phyloP scores from a whole-genome alignment of 2,797 vertebrate species.

The Champsocephalus gunnari region DNA sequence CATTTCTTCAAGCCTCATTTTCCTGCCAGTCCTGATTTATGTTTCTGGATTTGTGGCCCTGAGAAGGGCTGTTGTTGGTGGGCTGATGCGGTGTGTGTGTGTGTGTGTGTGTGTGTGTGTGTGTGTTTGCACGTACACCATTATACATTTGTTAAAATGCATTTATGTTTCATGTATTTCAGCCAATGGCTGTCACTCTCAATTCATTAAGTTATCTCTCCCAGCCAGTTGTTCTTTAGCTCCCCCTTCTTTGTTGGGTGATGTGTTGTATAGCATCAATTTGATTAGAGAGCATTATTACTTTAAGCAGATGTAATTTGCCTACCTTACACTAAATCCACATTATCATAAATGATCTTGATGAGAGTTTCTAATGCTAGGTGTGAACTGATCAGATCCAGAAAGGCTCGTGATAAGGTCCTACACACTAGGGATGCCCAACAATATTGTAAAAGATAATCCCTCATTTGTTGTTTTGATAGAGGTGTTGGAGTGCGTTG shows the following conservation, averaged over 20 bases:
- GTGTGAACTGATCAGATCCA: too few species aligned
- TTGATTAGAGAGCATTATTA: constrained; percentile 21
- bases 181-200: constrained; percentile 25
- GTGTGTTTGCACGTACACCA: background rate
- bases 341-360: too few species aligned
- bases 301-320: constrained; percentile 16
- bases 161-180: constrained; percentile 22
- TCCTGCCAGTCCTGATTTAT: constrained; percentile 82
- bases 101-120: constrained; percentile 7
- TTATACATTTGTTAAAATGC: constrained; percentile 23
- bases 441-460: background rate
- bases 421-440: background rate
- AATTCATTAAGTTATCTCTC: constrained; percentile 21
- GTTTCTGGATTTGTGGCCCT: constrained; percentile 77
- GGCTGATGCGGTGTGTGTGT: constrained; percentile 72
- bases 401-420: too few species aligned
- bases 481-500: background rate
- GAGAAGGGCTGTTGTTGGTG: constrained; percentile 70
- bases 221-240: background rate
- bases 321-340: background rate
- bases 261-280: constrained; percentile 8
- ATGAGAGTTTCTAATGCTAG: too few species aligned
- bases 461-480: background rate
- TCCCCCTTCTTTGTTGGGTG: constrained; percentile 8
- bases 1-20: constrained; percentile 76